Evolutionary conservation across 2,113 vertebrate genomes (phyloP), one percentile per base, ranked within the genome.

Genomic region (cattle (Bos taurus)): DNA sequence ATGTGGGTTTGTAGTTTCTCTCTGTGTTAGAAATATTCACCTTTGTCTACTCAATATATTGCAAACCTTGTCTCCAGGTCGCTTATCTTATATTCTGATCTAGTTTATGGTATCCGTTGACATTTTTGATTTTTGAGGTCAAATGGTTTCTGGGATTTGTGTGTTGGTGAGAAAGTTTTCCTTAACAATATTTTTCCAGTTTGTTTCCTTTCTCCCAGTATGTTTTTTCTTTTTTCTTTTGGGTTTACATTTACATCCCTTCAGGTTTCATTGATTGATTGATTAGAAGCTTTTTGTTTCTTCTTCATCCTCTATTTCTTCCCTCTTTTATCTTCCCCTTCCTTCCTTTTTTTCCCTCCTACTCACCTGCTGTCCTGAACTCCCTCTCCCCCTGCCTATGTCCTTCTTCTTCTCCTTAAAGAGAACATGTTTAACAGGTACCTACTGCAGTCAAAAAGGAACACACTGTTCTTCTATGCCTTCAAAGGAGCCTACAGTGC

Each of bases 11-110:
- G 57, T 4, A 21, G 64, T 59, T 60, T 60, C 57, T n/a, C 43
- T 3, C 17, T 11, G 25, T 23, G 3, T 26, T 6, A 11, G 6
- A 15, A 30, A 5, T 5, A 7, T 13, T 15, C 14, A 12, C 54
- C 77, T 19, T 40, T 21, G 7, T 26, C 77, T 26, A 0, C 17
- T 28, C 23, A 12, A 2, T 9, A 30, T 6, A 0, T 21, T 26
- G 5, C 3, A 12, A 14, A 4, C 1, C 3, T 21, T 15, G 33
- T 6, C 1, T 93, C 26, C 71, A 13, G 64, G 14, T 3, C 9
- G 6, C 4, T 59, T 19, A 19, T 59, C 33, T 11, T 57, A 26
- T 59, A 11, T 23, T 17, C 28, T 36, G 71, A 43, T 19, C 62
- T 43, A 21, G 12, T 54, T 54, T 25, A 36, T 30, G 30, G 50